phyloP scores from a whole-genome alignment of 2,888 invertebrate species.

The Tinea semifulvella region DNA sequence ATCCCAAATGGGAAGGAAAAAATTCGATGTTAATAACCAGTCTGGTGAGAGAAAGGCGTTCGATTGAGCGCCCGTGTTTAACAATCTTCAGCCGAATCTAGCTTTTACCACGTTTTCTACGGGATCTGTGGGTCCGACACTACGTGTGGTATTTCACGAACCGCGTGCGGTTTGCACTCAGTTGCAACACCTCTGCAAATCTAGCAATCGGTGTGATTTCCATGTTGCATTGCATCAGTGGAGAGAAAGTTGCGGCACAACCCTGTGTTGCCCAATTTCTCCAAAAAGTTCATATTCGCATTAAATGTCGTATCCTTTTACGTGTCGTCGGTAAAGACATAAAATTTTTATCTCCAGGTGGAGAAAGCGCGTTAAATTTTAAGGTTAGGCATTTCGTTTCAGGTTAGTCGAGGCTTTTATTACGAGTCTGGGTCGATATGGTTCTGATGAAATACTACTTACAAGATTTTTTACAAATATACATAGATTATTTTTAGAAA shows the following conservation, averaged over 20 bases:
- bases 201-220: conserved; percentile 10
- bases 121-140: conserved; percentile 3
- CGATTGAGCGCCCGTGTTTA: conserved; percentile 37
- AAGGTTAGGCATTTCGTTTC: conserved; percentile 28
- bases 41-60: conserved; percentile 49
- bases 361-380: conserved; percentile 38
- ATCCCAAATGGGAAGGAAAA: conserved; percentile 52
- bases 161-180: conserved; percentile 8
- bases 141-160: conserved; percentile 17
- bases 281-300: conserved; percentile 24
- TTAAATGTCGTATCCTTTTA: conserved; percentile 33
- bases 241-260: conserved; percentile 2
- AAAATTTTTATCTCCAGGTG: conserved; percentile 36
- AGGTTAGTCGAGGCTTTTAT: conserved; percentile 19
- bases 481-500: no score
- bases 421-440: conserved; percentile 3
- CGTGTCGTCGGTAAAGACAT: conserved; percentile 28
- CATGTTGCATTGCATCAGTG: conserved; percentile 6
- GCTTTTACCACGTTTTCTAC: conserved; percentile 12
- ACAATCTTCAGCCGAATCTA: conserved; percentile 12
- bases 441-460: no score
- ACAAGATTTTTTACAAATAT: no score
- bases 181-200: conserved; percentile 11
- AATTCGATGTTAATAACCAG: conserved; percentile 29
- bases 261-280: conserved; percentile 27